These are phyloP conservation scores for Schmidtea mediterranea DNA, from an alignment of 1,140 invertebrate genomes.

Conservation along the genomic window DNA sequence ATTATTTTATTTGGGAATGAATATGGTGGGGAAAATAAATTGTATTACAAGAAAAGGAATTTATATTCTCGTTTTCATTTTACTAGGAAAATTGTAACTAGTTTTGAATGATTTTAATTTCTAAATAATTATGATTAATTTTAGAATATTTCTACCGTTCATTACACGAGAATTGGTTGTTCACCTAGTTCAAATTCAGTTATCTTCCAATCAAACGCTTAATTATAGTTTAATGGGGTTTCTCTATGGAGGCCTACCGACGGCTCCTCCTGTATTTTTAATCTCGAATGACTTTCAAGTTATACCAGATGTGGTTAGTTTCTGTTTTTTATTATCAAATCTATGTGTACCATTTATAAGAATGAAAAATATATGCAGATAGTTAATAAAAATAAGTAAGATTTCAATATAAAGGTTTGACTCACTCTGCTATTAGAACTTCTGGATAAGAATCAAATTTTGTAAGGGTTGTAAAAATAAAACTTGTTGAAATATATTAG, in stretches of 20 bases:
- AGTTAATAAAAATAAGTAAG: too few relatives aligned
- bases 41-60: slow-evolving; percentile 44
- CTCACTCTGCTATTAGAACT: too few relatives aligned
- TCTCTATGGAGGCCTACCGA: slow-evolving; percentile 75
- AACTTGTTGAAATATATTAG: too few relatives aligned
- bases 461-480: too few relatives aligned
- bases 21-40: slow-evolving; percentile 67
- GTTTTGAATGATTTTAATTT: slow-evolving; percentile 1
- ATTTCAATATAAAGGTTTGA: too few relatives aligned
- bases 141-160: slow-evolving; percentile 51
- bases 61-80: slow-evolving; percentile 52
- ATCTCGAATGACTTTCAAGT: slow-evolving; percentile 61
- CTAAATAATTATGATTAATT: slow-evolving; percentile 8
- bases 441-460: too few relatives aligned
- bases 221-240: slow-evolving; percentile 69
- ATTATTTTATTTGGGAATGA: slow-evolving; percentile 56
- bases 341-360: too few relatives aligned
- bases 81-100: slow-evolving; percentile 57
- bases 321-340: too few relatives aligned
- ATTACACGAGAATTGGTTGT: slow-evolving; percentile 52
- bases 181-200: slow-evolving; percentile 38
- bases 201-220: slow-evolving; percentile 40
- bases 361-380: too few relatives aligned
- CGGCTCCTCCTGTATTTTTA: slow-evolving; percentile 72
- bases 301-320: slow-evolving; percentile 50